Conservation (phyloP, 2,113 vertebrate genomes). For the Rhagologus leucostigma region DNA sequence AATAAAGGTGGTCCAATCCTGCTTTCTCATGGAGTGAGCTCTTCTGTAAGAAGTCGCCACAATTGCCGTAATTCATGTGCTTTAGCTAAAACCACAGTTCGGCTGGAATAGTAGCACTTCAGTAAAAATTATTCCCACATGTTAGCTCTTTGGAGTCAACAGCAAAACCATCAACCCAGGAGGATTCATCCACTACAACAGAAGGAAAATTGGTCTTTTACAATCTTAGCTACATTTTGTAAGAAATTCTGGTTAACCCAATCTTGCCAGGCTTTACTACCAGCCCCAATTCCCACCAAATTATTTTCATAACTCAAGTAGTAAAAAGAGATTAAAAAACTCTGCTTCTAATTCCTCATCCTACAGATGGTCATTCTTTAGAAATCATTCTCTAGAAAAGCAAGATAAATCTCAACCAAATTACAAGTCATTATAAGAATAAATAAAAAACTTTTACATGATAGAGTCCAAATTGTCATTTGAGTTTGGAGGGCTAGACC, state of each 20-base stretch:
- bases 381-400: neutral
- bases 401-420: neutral
- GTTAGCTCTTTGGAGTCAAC: neutral
- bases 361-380: neutral
- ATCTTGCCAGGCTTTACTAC: neutral
- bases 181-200: neutral
- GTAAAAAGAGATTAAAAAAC: neutral
- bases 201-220: neutral
- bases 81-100: neutral
- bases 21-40: neutral
- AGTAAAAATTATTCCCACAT: neutral
- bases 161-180: neutral
- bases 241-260: neutral
- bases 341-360: neutral
- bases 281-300: neutral
- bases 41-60: neutral
- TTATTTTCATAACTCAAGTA: neutral
- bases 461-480: neutral
- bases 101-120: neutral
- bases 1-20: neutral
- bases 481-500: neutral
- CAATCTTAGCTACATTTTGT: neutral
- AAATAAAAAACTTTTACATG: neutral
- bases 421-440: neutral
- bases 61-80: rapidly evolving